Percentiles rank a stretch among this genome's conserved stretches.
phyloP scores from a whole-genome alignment of 1,140 invertebrate genomes.

The Philaenus spumarius region DNA sequence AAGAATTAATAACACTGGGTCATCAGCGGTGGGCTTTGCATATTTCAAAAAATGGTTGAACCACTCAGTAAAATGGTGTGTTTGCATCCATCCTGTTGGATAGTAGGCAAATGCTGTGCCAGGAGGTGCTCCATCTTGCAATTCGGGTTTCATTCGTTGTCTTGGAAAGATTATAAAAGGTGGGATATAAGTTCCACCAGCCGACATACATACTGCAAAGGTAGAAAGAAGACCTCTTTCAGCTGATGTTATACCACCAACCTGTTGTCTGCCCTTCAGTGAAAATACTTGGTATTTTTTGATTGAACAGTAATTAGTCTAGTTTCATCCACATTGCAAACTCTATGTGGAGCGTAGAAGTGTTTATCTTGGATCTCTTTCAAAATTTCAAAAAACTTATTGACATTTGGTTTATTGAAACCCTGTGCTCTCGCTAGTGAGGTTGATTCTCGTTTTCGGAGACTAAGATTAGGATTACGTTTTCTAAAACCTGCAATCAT shows the following conservation, averaged over 20 bases:
- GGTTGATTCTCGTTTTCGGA: conserved; percentile 40
- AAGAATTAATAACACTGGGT: too few relatives aligned
- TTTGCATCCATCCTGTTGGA: conserved; percentile 30
- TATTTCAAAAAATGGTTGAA: conserved; percentile 34
- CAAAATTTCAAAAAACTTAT: conserved; percentile 35
- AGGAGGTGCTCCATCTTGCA: conserved; percentile 35
- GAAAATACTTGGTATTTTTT: conserved; percentile 30
- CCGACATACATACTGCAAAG: conserved; percentile 34
- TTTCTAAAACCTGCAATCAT: too few relatives aligned
- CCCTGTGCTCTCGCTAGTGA: conserved; percentile 36
- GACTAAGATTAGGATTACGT: too few relatives aligned
- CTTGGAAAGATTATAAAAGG: conserved; percentile 37
- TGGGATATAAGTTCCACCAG: conserved; percentile 34
- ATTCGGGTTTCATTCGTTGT: conserved; percentile 27
- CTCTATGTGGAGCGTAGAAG: conserved; percentile 21
- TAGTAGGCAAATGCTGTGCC: conserved; percentile 33
- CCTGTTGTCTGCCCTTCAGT: conserved; percentile 31
- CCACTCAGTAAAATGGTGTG: conserved; percentile 33
- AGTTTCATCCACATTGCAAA: conserved; percentile 39
- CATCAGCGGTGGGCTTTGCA: too few relatives aligned
- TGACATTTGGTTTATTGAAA: conserved; percentile 39
- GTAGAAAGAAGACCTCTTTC: conserved; percentile 29
- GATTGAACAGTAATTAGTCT: conserved; percentile 35
- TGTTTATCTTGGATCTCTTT: conserved; percentile 18
- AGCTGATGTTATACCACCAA: conserved; percentile 26